phyloP scores from a whole-genome alignment of 2,797 vertebrate genomes.

The Epinephelus coioides region DNA sequence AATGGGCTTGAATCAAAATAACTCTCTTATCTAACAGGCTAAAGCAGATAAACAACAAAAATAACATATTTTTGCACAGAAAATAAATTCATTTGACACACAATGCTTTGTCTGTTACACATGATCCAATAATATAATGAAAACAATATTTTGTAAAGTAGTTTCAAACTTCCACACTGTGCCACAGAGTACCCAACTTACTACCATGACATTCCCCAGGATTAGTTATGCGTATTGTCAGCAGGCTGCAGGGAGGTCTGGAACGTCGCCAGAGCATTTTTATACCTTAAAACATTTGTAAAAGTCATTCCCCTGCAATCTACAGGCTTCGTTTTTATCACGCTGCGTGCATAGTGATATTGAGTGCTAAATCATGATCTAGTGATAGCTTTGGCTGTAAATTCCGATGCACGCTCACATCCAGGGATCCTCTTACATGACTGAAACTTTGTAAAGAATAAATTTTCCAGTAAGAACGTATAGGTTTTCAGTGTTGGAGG shows the following conservation, averaged over 20 bases:
- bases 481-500: constrained; percentile 34
- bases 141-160: constrained; percentile 29
- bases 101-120: not conserved
- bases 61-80: not conserved
- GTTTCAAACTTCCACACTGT: constrained; percentile 42
- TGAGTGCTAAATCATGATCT: constrained; percentile 54
- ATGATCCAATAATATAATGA: constrained; percentile 15
- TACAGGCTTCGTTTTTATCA: constrained; percentile 65
- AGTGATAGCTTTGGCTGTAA: constrained; percentile 52
- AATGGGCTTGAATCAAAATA: not conserved
- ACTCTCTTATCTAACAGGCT: not conserved
- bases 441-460: constrained; percentile 52
- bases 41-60: not conserved
- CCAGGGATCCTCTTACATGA: constrained; percentile 35
- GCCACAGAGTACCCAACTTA: constrained; percentile 49
- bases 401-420: constrained; percentile 45
- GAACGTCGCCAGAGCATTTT: constrained; percentile 65
- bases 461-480: constrained; percentile 22
- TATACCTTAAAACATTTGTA: constrained; percentile 76
- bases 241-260: constrained; percentile 76
- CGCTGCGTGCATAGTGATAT: constrained; percentile 38
- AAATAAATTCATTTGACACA: constrained; percentile 2
- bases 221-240: constrained; percentile 80
- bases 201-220: constrained; percentile 68
- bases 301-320: constrained; percentile 68